phyloP scores from a whole-genome alignment of 1,140 invertebrate genomes.

The Zophobas morio region DNA sequence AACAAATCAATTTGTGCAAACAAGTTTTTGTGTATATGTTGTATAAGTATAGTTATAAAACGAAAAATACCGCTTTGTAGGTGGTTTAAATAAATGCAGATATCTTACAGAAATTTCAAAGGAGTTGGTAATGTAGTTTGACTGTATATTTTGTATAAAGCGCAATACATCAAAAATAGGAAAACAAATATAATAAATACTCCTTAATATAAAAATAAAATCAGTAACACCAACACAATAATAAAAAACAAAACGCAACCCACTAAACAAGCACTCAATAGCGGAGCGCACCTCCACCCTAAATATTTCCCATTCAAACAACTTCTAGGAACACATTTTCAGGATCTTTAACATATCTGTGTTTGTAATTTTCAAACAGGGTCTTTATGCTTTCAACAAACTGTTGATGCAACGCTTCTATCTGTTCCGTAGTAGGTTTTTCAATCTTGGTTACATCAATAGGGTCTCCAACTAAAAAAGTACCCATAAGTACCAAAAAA shows the following conservation, averaged over 20 bases:
- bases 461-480: constrained; percentile 15
- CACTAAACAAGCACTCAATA: background rate
- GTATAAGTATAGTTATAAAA: no score
- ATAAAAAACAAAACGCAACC: constrained; percentile 7
- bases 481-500: background rate
- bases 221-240: background rate
- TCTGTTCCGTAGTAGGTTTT: constrained; percentile 15
- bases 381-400: constrained; percentile 12
- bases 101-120: no score
- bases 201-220: no score
- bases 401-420: constrained; percentile 5
- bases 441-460: constrained; percentile 12
- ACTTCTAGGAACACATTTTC: background rate
- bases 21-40: no score
- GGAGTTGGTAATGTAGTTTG: no score
- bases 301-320: background rate
- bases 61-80: no score
- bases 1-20: no score
- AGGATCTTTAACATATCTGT: constrained; percentile 14
- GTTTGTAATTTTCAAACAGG: background rate
- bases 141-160: no score
- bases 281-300: background rate
- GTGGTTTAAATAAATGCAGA: no score
- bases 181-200: no score
- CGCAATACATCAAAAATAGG: no score